A percentile compares a stretch with the other conserved stretches of the same genome.
Conservation (phyloP, 1,140 invertebrate species). For the Drosophila sturtevanti region DNA sequence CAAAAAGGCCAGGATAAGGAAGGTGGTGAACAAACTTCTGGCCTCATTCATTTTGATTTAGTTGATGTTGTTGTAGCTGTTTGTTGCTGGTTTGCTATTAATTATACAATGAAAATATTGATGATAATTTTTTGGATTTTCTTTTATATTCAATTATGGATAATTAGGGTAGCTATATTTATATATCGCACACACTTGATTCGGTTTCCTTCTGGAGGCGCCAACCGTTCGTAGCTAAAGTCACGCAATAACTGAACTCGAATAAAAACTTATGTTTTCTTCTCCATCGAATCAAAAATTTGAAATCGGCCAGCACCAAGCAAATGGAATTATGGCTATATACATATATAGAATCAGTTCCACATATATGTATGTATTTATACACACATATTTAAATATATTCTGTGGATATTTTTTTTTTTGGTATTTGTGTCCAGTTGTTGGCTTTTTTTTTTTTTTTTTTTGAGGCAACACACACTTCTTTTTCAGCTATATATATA, state of each 20-base stretch:
- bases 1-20: constrained; percentile 75
- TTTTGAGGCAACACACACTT: constrained; percentile 59
- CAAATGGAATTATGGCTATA: constrained; percentile 67
- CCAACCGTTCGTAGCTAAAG: constrained; percentile 78
- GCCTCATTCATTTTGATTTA: constrained; percentile 78
- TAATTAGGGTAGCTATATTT: no score
- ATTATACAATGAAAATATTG: constrained; percentile 16
- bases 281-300: constrained; percentile 72
- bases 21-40: constrained; percentile 81
- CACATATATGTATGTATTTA: constrained; percentile 30
- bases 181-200: constrained; percentile 41
- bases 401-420: neutral
- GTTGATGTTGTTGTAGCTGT: constrained; percentile 45
- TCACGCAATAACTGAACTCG: constrained; percentile 72
- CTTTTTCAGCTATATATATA: constrained; percentile 20
- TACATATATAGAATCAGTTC: constrained; percentile 30
- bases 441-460: constrained; percentile 71
- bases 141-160: no score
- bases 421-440: constrained; percentile 67
- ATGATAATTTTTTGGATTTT: constrained; percentile 38
- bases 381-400: constrained; percentile 18
- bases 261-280: constrained; percentile 54
- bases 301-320: constrained; percentile 43
- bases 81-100: constrained; percentile 36
- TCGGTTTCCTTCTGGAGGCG: constrained; percentile 17